These are phyloP conservation scores for Leuciscus waleckii DNA, from an alignment of 2,797 vertebrate species.

Conservation along the genomic window DNA sequence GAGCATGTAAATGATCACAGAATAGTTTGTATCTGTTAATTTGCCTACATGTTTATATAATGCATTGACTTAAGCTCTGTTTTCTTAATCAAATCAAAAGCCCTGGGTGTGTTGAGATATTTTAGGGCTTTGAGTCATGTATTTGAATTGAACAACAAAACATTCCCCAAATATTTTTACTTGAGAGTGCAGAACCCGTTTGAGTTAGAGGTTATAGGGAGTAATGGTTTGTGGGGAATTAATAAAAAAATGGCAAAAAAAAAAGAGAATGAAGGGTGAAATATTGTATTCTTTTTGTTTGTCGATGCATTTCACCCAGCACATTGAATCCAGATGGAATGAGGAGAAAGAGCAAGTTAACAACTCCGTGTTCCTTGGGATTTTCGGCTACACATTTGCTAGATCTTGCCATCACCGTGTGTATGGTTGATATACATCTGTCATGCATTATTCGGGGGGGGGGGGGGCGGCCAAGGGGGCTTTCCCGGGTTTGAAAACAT, in stretches of 20 bases:
- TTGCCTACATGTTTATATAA: neutral
- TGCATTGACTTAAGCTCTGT: neutral
- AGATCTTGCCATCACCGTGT: conserved; percentile 54
- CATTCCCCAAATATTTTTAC: neutral
- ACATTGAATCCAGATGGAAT: conserved; percentile 77
- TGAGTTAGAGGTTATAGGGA: neutral
- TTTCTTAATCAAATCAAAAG: neutral
- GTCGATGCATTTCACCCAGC: conserved; percentile 68
- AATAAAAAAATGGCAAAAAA: neutral
- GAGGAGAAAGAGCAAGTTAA: conserved; percentile 52
- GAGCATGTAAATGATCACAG: neutral
- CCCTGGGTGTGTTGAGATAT: neutral
- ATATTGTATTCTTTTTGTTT: conserved; percentile 41
- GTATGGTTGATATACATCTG: conserved; percentile 81
- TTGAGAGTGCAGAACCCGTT: neutral
- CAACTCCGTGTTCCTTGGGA: conserved; percentile 35
- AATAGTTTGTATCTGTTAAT: neutral
- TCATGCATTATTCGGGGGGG: conserved; percentile 80
- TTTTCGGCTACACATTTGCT: conserved; percentile 44
- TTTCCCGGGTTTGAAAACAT: no score
- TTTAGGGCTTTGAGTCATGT: neutral
- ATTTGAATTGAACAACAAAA: neutral
- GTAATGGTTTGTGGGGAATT: neutral
- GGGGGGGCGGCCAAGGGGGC: conserved; percentile 51
- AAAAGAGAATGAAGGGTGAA: conserved; percentile 17